A percentile compares a stretch with the other conserved stretches of the same genome.
Evolutionary conservation across 2,888 invertebrate genomes (phyloP).

Genomic region (Onthophagus sagittarius): DNA sequence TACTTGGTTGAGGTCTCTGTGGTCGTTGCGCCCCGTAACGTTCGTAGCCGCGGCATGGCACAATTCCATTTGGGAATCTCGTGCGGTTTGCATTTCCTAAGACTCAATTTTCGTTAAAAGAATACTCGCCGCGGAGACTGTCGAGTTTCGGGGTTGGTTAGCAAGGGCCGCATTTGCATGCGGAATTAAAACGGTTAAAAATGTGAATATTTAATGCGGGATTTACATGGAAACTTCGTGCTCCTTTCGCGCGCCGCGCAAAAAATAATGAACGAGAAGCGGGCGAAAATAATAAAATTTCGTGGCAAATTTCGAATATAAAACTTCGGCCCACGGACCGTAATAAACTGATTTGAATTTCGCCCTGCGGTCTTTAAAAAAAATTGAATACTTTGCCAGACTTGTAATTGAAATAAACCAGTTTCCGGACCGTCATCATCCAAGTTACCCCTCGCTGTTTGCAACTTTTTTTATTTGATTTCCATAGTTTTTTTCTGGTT

Average conservation of each 20-base stretch:
- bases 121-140: neutral
- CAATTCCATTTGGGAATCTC: constrained; percentile 13
- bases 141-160: neutral
- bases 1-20: neutral
- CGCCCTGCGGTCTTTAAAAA: neutral
- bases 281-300: neutral
- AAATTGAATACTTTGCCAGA: neutral
- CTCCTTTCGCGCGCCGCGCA: neutral
- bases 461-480: no score
- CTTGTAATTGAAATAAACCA: neutral
- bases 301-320: neutral
- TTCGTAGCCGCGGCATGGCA: neutral
- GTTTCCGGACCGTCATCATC: neutral
- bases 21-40: neutral
- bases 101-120: constrained; percentile 19
- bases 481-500: no score
- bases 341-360: neutral
- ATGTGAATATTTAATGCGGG: neutral
- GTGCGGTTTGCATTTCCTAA: constrained; percentile 15
- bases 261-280: neutral
- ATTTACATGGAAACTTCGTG: neutral
- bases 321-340: neutral
- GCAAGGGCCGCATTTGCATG: constrained; percentile 4
- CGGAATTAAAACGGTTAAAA: constrained; percentile 6
- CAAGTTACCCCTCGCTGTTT: no score